These are phyloP conservation scores for Ovis aries DNA, from an alignment of 2,113 vertebrate genomes.

Conservation along the genomic window ARS-UI_Ramb_v3.0 NC_056063.1:45122501-45123000, in stretches of 20 bases:
- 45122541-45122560: neutral
- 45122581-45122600: neutral
- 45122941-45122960: neutral
- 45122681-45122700: neutral
- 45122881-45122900: neutral
- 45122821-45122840: neutral
- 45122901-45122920: neutral
- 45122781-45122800: fast-evolving
- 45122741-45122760: neutral
- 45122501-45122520: neutral
- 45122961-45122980: neutral
- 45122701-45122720: neutral
- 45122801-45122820: neutral
- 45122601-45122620: neutral
- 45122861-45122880: neutral
- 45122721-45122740: neutral
- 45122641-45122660: neutral
- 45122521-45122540: neutral
- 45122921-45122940: neutral
- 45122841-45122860: neutral
- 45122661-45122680: neutral
- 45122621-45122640: neutral
- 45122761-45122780: neutral
- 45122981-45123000: neutral
- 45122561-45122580: neutral